Evolutionary conservation across 2,797 vertebrate species (phyloP).

Genomic region (Aselliscus stoliczkanus): DNA sequence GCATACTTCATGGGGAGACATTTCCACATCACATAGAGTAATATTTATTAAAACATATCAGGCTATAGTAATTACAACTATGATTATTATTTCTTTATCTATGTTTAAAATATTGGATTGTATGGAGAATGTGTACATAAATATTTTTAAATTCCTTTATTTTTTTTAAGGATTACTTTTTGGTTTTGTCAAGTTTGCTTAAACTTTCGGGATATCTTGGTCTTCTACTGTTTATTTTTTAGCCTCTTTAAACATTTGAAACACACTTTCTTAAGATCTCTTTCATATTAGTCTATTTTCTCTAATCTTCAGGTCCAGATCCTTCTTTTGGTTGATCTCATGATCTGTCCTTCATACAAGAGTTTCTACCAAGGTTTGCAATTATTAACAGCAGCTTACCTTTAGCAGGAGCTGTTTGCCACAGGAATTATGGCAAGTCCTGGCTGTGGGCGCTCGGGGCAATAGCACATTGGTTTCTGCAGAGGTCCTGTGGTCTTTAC

Average conservation of each 20-base stretch:
- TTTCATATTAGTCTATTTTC: not conserved
- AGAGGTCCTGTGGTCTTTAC: not conserved
- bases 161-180: conserved; percentile 1
- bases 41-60: not conserved
- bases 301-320: not conserved
- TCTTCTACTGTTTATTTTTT: not conserved
- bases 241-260: not conserved
- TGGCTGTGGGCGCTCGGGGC: too few species aligned
- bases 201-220: not conserved
- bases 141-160: not conserved
- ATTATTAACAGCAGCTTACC: not conserved
- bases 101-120: not conserved
- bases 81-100: not conserved
- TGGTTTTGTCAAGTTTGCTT: not conserved
- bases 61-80: not conserved
- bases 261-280: not conserved
- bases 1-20: not conserved
- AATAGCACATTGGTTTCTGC: not conserved
- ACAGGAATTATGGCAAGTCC: accelerated
- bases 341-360: not conserved
- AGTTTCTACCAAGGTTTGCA: not conserved
- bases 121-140: too few species aligned
- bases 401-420: not conserved
- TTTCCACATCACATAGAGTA: not conserved
- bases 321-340: not conserved